Conservation (phyloP, 2,797 vertebrate genomes). For the Clangula hyemalis region DNA sequence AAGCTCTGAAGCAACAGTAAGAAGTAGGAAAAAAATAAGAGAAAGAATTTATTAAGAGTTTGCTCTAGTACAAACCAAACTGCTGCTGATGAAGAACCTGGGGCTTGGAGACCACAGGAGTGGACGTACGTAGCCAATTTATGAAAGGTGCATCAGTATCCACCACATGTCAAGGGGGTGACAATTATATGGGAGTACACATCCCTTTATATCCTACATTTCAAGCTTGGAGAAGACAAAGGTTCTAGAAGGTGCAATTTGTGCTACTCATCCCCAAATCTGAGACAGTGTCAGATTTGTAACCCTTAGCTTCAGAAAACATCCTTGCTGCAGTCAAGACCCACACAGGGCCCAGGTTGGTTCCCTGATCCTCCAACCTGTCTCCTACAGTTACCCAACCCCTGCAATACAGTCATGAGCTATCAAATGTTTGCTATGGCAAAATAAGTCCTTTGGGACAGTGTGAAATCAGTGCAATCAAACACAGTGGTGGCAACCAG, state of each 20-base stretch:
- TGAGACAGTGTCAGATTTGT: background rate
- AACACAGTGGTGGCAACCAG: too few species aligned
- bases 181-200: background rate
- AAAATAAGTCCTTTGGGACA: background rate
- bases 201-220: background rate
- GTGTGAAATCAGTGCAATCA: background rate
- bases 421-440: background rate
- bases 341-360: too few species aligned
- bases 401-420: background rate
- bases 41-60: background rate
- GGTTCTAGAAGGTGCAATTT: background rate
- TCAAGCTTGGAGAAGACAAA: background rate
- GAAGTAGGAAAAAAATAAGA: background rate
- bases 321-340: background rate
- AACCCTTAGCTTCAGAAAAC: background rate
- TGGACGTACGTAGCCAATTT: background rate
- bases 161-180: background rate
- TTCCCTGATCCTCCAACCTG: background rate
- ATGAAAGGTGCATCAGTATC: background rate
- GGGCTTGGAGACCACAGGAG: background rate
- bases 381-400: background rate
- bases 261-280: background rate
- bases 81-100: background rate
- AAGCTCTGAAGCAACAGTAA: background rate
- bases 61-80: background rate